Evolutionary conservation across 1,140 invertebrate species (phyloP).

Genomic region (Drosophila mojavensis): DNA sequence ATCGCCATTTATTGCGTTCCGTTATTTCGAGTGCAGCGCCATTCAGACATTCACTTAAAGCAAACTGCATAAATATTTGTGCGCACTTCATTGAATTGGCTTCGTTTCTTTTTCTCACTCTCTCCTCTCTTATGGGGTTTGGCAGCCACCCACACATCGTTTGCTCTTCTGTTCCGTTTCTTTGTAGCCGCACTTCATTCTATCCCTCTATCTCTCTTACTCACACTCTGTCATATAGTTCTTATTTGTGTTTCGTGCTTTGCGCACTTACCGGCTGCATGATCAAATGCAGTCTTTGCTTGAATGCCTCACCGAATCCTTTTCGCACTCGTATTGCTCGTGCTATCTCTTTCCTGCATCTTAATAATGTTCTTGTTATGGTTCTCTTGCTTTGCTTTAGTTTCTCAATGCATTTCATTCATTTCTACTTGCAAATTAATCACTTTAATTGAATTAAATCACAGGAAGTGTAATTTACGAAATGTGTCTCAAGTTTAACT

Average conservation of each 20-base stretch:
- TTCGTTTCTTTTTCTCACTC: constrained; percentile 9
- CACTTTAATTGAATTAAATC: constrained; percentile 66
- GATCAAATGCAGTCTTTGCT: constrained; percentile 10
- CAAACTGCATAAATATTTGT: constrained; percentile 63
- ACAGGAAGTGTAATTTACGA: constrained; percentile 63
- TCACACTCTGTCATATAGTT: too few relatives aligned
- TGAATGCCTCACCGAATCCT: constrained; percentile 32
- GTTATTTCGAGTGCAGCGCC: constrained; percentile 47
- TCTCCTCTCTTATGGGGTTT: constrained; percentile 2
- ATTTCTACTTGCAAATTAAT: constrained; percentile 48
- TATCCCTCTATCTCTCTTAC: not conserved
- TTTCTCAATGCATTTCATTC: constrained; percentile 6
- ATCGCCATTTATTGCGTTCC: constrained; percentile 22
- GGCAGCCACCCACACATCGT: constrained; percentile 15
- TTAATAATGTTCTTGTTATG: not conserved
- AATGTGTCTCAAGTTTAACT: constrained; percentile 44
- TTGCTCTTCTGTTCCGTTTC: constrained; percentile 7
- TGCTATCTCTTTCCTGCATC: not conserved
- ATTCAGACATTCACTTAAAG: constrained; percentile 41
- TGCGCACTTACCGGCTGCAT: constrained; percentile 27
- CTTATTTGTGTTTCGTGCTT: too few relatives aligned
- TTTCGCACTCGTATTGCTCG: constrained; percentile 12
- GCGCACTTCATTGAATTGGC: constrained; percentile 67
- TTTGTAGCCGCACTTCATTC: not conserved
- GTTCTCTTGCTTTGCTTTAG: not conserved